Evolutionary conservation across 1,140 invertebrate species (phyloP).

Genomic region (Drosophila auraria): DNA sequence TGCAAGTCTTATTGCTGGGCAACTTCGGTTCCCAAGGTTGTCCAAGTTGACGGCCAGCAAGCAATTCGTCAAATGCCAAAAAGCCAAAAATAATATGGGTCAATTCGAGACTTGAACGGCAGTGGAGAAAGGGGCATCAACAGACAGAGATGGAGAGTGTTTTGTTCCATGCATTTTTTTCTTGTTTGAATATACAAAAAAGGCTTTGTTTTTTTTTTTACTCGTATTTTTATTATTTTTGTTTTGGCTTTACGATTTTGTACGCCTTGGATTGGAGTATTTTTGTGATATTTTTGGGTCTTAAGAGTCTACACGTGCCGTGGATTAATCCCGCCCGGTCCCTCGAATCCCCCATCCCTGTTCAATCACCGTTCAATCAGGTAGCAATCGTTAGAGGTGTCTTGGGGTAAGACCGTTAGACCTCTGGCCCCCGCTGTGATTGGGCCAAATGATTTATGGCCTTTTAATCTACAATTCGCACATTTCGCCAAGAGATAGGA

Average conservation of each 20-base stretch:
- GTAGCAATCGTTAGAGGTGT: slow-evolving; percentile 24
- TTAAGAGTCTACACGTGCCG: slow-evolving; percentile 78
- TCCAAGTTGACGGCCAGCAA: slow-evolving; percentile 21
- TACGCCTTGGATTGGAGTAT: slow-evolving; percentile 33
- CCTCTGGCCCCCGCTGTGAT: slow-evolving; percentile 19
- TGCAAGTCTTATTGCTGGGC: slow-evolving; percentile 4
- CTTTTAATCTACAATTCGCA: slow-evolving; percentile 56
- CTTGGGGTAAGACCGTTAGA: slow-evolving; percentile 61
- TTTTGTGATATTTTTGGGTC: slow-evolving; percentile 36
- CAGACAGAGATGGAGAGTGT: slow-evolving; percentile 30
- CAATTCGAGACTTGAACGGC: slow-evolving; percentile 33
- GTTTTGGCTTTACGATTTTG: slow-evolving; percentile 23
- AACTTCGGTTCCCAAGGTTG: slow-evolving; percentile 31
- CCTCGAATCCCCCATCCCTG: slow-evolving; percentile 17
- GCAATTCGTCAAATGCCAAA: slow-evolving; percentile 43
- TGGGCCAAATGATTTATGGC: slow-evolving; percentile 52
- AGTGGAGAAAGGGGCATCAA: slow-evolving; percentile 28
- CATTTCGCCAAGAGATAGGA: slow-evolving; percentile 31
- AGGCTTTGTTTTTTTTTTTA: slow-evolving; percentile 12
- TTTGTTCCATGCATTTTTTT: slow-evolving; percentile 21
- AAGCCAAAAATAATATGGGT: slow-evolving; percentile 34
- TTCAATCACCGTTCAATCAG: slow-evolving; percentile 29
- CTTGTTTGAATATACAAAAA: slow-evolving; percentile 5
- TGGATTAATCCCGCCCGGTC: slow-evolving; percentile 59
- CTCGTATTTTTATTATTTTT: slow-evolving; percentile 20